phyloP scores from a whole-genome alignment of 2,797 vertebrate species.

The Carduelis carduelis region DNA sequence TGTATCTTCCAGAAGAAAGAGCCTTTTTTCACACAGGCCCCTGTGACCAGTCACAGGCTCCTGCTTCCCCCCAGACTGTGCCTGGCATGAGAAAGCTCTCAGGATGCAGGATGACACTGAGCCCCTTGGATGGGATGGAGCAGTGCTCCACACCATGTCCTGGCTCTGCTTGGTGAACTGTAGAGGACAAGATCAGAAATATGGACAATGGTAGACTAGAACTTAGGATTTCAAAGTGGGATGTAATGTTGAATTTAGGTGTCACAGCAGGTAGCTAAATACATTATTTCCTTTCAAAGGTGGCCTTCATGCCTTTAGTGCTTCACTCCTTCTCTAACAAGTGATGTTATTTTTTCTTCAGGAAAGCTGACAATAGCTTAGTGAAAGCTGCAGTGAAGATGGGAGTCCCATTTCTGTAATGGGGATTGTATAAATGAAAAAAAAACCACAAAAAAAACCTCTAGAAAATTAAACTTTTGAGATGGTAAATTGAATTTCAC shows the following conservation, averaged over 20 bases:
- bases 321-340: background rate
- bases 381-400: background rate
- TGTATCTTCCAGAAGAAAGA: background rate
- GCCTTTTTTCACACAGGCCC: background rate
- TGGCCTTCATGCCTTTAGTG: background rate
- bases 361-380: background rate
- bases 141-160: background rate
- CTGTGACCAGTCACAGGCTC: background rate
- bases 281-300: background rate
- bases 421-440: background rate
- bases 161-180: background rate
- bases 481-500: background rate
- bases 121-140: background rate
- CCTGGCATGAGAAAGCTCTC: background rate
- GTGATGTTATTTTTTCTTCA: background rate
- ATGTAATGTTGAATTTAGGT: background rate
- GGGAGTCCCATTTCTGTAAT: background rate
- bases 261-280: background rate
- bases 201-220: fast-evolving
- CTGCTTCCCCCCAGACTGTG: background rate
- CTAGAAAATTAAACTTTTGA: background rate
- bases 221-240: background rate
- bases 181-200: background rate
- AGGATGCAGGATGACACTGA: background rate
- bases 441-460: background rate